Evolutionary conservation across 1,140 invertebrate species (phyloP).

Genomic region (Panulirus ornatus): DNA sequence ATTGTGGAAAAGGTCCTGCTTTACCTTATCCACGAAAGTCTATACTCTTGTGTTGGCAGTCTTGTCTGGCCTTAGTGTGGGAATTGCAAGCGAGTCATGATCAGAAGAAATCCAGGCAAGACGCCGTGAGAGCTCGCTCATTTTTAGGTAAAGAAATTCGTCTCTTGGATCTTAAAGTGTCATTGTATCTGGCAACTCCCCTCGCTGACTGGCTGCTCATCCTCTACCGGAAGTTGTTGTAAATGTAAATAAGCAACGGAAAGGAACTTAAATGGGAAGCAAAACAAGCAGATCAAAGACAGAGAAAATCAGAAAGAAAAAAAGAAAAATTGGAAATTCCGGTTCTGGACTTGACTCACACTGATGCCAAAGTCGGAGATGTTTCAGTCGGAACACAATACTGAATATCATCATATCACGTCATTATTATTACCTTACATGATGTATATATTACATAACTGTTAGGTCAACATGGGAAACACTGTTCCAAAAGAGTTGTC

Average conservation of each 20-base stretch:
- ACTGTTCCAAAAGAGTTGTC: conserved; percentile 5
- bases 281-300: background rate
- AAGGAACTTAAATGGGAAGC: background rate
- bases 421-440: background rate
- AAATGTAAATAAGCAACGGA: background rate
- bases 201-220: too few species aligned
- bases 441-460: background rate
- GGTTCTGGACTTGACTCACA: background rate
- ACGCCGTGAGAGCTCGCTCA: background rate
- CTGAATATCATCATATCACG: too few species aligned
- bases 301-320: background rate
- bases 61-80: too few species aligned
- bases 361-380: background rate
- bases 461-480: background rate
- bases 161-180: too few species aligned
- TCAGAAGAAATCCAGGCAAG: background rate
- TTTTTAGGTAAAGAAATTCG: too few species aligned
- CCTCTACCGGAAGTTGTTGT: too few species aligned
- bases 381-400: too few species aligned
- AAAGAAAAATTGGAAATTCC: background rate
- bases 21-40: too few species aligned
- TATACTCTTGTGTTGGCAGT: too few species aligned
- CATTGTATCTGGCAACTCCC: too few species aligned
- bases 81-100: background rate
- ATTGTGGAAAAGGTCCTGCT: too few species aligned